Evolutionary conservation across 1,140 invertebrate species (phyloP), one percentile per base, ranked within the genome.

Genomic region (Diploscapter pachys): DNA sequence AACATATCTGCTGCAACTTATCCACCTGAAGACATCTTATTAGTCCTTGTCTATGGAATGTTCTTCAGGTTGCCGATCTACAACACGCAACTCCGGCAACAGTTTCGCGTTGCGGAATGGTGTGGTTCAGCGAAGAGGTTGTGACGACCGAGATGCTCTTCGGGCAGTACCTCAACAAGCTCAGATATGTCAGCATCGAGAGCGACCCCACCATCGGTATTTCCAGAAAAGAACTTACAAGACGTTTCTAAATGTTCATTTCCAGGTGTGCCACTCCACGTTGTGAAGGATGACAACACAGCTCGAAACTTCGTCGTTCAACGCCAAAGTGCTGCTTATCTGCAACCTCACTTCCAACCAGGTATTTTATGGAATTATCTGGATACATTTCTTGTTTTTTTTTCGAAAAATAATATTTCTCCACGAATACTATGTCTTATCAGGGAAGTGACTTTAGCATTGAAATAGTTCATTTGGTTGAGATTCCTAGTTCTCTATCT

Each of bases 41-140:
- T 31, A 31, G 31, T 31, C 31, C 31, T 31, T 1, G 31, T 31
- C 31, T 31, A 31, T 31, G 31, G 31, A 31, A 31, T 31, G 31
- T 31, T 31, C 31, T 31, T 31, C 31, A 31, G 31, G 93, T 98
- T 2, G 95, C 99, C 90, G 96, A 99, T 88, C 87, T 99, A 79
- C 96, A 95, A 86, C 98, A 95, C 86, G 97, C 97, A 4, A 99
- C 97, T 0, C 88, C 99, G 70, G 97, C 97, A 9, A 99, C 97
- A 0, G 97, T 99, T 0, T 98, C 95, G 9, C 93, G 97, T 87
- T 99, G 97, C 87, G 97, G 97, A 75, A 97, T 98, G 95, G 93
- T 97, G 56, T 98, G 95, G 95, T 97, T 97, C 89, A 94, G 92
- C 4, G 94, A 96, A 87, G 94, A 97, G 87, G 96, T 31, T 57